Conservation (phyloP, 2,113 vertebrate species). For the Circaetus cinerascens region DNA sequence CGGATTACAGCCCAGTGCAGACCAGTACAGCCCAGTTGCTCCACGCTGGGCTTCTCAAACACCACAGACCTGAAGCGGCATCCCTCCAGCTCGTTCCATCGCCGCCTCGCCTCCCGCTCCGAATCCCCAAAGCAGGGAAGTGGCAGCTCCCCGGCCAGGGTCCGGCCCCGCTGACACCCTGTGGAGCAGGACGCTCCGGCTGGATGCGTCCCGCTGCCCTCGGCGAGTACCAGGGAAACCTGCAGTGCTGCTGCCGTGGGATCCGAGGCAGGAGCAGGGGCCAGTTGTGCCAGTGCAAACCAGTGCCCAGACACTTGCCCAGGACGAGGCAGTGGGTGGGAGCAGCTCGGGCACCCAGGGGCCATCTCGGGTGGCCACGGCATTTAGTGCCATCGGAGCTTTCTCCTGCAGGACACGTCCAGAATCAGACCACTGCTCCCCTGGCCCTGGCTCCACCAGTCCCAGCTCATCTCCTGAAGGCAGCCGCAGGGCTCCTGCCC, state of each 20-base stretch:
- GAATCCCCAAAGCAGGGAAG: fast-evolving
- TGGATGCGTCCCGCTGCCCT: not conserved
- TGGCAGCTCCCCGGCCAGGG: not conserved
- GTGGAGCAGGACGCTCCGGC: fast-evolving
- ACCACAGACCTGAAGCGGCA: fast-evolving
- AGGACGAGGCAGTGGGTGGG: not conserved
- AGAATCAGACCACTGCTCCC: not conserved
- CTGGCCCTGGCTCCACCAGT: not conserved
- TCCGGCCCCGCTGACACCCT: fast-evolving
- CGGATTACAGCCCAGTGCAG: not conserved
- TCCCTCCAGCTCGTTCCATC: not conserved
- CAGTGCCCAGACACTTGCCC: not conserved
- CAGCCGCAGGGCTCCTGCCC: too few relatives aligned
- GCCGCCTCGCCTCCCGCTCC: not conserved
- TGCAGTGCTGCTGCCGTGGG: not conserved
- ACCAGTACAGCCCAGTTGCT: not conserved
- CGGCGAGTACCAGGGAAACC: not conserved
- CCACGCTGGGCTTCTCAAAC: not conserved
- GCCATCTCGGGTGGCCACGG: fast-evolving
- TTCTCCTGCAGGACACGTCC: not conserved
- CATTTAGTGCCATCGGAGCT: fast-evolving
- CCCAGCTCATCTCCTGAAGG: not conserved
- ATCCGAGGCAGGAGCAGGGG: not conserved
- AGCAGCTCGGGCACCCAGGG: not conserved
- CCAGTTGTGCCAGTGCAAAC: not conserved